Percentiles rank a stretch among this genome's conserved stretches.
These are phyloP conservation scores for Polyodon spathula DNA, from an alignment of 2,113 vertebrate genomes.

Conservation along the genomic window DNA sequence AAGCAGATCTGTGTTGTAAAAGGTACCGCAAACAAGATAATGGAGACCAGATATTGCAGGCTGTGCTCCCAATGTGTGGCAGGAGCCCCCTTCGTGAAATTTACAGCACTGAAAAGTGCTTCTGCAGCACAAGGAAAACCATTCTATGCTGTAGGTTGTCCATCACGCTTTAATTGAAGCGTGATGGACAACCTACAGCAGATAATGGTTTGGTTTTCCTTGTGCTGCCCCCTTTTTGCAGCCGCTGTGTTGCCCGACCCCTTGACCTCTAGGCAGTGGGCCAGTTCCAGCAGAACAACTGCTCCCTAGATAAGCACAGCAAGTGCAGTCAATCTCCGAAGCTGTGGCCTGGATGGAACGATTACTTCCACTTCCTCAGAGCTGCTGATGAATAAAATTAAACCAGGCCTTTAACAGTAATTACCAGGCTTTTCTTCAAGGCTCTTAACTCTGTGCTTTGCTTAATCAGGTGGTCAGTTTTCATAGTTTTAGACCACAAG, in stretches of 20 bases:
- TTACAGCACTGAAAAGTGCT: not conserved
- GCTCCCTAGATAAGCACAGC: constrained; percentile 26
- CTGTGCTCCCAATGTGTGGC: not conserved
- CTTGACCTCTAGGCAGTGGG: constrained; percentile 25
- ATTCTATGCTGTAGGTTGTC: not conserved
- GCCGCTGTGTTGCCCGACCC: constrained; percentile 43
- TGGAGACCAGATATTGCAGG: constrained; percentile 16
- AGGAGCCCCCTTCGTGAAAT: not conserved
- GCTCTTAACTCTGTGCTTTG: too few relatives aligned
- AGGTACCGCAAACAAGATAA: constrained; percentile 21
- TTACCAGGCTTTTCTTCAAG: too few relatives aligned
- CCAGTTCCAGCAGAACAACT: constrained; percentile 32
- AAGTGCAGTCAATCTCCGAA: constrained; percentile 23
- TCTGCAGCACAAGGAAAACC: not conserved
- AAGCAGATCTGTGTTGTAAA: not conserved
- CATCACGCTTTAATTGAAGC: not conserved
- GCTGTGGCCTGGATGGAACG: constrained; percentile 26
- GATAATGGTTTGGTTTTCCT: constrained; percentile 28
- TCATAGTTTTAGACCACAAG: too few relatives aligned
- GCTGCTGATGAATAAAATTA: constrained; percentile 17
- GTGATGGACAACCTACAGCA: too few relatives aligned
- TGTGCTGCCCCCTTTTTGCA: constrained; percentile 34
- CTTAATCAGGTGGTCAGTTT: too few relatives aligned
- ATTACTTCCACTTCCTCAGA: constrained; percentile 26
- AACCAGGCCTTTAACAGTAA: not conserved